These are phyloP conservation scores for Mus minutoides DNA, from an alignment of 2,797 vertebrate genomes.

Conservation along the genomic window DNA sequence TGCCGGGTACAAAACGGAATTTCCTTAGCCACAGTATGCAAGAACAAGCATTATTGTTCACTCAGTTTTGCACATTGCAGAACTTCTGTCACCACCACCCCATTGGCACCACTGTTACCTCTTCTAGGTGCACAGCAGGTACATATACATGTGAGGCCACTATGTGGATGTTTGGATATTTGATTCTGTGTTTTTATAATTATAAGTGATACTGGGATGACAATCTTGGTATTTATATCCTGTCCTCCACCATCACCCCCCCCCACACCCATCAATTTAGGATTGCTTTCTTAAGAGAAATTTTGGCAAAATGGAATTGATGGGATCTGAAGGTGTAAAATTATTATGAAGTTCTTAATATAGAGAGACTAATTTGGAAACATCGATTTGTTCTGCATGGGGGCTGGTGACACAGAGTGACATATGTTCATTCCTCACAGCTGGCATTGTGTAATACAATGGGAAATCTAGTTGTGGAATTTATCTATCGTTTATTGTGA, in stretches of 20 bases:
- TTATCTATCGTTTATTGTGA: too few species aligned
- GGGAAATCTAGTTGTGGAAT: not conserved
- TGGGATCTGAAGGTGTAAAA: not conserved
- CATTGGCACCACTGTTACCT: rapidly evolving
- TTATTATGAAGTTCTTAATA: not conserved
- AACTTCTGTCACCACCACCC: not conserved
- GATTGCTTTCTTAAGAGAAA: not conserved
- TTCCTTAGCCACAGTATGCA: not conserved
- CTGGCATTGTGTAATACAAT: not conserved
- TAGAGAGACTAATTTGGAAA: not conserved
- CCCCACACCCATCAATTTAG: not conserved
- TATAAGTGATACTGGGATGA: not conserved
- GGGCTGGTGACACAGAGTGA: too few species aligned
- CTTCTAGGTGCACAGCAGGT: not conserved
- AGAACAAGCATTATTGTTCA: not conserved
- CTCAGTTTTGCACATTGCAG: not conserved
- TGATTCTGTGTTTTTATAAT: not conserved
- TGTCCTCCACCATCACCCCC: too few species aligned
- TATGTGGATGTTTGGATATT: not conserved
- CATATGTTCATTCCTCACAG: not conserved
- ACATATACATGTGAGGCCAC: not conserved
- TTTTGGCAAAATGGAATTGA: not conserved
- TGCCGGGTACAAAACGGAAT: not conserved
- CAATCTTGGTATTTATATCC: not conserved
- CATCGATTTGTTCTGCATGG: not conserved